Percentiles rank a stretch among this genome's conserved stretches.
These are phyloP conservation scores for Ceraclea dissimilis DNA, from an alignment of 2,888 invertebrate species.

Conservation along the genomic window DNA sequence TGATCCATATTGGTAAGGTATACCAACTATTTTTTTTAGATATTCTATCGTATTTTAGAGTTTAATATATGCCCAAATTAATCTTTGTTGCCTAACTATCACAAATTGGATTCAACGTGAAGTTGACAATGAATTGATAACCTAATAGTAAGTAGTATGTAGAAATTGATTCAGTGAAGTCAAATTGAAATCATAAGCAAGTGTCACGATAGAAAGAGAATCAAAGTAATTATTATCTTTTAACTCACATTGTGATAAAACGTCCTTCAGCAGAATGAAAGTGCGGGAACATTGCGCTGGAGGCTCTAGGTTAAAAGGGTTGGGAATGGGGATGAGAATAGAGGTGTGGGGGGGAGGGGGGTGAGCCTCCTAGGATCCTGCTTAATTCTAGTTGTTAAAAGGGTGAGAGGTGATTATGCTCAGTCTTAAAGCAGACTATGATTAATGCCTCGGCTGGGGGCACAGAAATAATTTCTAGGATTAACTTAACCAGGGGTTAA, in stretches of 20 bases:
- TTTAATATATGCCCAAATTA: too few relatives aligned
- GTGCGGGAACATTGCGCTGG: slow-evolving; percentile 1
- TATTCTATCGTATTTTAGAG: too few relatives aligned
- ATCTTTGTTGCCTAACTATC: too few relatives aligned
- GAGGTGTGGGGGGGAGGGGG: slow-evolving; percentile 31
- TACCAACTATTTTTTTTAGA: too few relatives aligned
- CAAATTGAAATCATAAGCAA: too few relatives aligned
- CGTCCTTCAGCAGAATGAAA: slow-evolving; percentile 13
- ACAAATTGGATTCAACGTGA: too few relatives aligned
- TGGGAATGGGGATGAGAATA: slow-evolving; percentile 34
- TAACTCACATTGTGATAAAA: slow-evolving; percentile 19
- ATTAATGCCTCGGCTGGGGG: slow-evolving; percentile 25
- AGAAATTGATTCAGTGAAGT: too few relatives aligned
- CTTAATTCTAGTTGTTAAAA: slow-evolving; percentile 27
- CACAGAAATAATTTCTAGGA: slow-evolving; percentile 26
- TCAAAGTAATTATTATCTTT: slow-evolving; percentile 7
- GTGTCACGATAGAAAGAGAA: too few relatives aligned
- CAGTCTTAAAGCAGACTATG: slow-evolving; percentile 27
- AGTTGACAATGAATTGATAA: too few relatives aligned
- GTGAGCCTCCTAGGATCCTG: slow-evolving; percentile 24
- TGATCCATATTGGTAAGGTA: too few relatives aligned
- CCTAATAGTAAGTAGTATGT: too few relatives aligned
- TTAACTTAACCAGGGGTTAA: slow-evolving; percentile 26
- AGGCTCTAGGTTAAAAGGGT: slow-evolving; percentile 28
- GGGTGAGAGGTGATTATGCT: slow-evolving; percentile 27